Evolutionary conservation across 2,113 vertebrate genomes (phyloP).

Genomic region (Macrotis lagotis): DNA sequence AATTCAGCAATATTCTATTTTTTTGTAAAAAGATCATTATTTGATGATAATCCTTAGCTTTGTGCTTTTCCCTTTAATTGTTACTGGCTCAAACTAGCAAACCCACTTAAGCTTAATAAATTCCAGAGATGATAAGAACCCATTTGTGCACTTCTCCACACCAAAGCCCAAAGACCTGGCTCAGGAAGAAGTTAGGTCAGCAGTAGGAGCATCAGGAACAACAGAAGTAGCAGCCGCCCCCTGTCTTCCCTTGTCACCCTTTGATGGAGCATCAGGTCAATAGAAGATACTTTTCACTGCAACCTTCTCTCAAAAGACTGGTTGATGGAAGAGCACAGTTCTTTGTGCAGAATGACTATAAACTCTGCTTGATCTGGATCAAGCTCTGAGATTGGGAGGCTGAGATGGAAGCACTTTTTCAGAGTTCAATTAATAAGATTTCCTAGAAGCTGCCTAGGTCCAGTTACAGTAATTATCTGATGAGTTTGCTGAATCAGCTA

Average conservation of each 20-base stretch:
- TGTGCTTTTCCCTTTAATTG: not conserved
- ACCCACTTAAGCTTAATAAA: not conserved
- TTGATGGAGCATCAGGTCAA: not conserved
- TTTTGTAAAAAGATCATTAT: not conserved
- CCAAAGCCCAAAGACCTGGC: not conserved
- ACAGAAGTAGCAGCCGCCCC: not conserved
- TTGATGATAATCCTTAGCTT: not conserved
- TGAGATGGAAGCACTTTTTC: constrained; percentile 54
- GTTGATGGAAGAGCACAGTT: constrained; percentile 25
- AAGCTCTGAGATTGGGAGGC: constrained; percentile 39
- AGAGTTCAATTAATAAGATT: constrained; percentile 74
- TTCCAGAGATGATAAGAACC: not conserved
- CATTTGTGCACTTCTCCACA: not conserved
- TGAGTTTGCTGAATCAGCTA: constrained; percentile 84
- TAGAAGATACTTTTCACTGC: not conserved
- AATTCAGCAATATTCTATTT: not conserved
- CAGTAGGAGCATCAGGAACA: not conserved
- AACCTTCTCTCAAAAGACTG: not conserved
- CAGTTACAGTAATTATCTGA: constrained; percentile 69
- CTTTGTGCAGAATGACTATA: constrained; percentile 32
- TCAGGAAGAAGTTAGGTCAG: constrained; percentile 27
- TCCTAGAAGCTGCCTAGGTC: constrained; percentile 73
- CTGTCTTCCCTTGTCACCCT: not conserved
- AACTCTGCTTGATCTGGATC: constrained; percentile 26
- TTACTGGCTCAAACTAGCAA: not conserved